These are phyloP conservation scores for Poeciliopsis prolifica DNA, from an alignment of 2,113 vertebrate species.

Conservation along the genomic window DNA sequence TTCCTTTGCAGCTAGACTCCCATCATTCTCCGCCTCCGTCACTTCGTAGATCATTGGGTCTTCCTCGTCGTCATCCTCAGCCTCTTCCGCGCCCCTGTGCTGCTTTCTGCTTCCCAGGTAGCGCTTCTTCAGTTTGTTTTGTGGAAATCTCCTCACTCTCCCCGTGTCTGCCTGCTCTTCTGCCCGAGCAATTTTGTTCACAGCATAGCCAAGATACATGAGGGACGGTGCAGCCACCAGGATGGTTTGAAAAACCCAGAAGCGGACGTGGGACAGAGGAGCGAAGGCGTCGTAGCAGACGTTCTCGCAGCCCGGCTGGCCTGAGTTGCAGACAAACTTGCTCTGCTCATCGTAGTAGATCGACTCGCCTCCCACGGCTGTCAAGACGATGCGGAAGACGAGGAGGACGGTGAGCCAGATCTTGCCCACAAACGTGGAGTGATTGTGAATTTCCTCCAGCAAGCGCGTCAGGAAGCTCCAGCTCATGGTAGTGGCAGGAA, in stretches of 20 bases:
- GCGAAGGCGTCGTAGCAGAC: conserved; percentile 94
- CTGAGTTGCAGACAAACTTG: conserved; percentile 94
- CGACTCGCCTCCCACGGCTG: conserved; percentile 92
- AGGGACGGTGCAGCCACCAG: conserved; percentile 89
- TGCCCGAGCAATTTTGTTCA: conserved; percentile 89
- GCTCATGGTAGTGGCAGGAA: conserved; percentile 82
- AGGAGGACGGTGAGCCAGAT: conserved; percentile 93
- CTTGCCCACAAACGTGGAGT: conserved; percentile 96
- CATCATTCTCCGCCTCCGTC: conserved; percentile 81
- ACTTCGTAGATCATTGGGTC: conserved; percentile 94
- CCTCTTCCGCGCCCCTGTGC: conserved; percentile 86
- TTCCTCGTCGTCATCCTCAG: conserved; percentile 89
- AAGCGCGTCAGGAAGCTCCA: conserved; percentile 97
- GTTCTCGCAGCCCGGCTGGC: conserved; percentile 93
- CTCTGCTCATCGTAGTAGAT: conserved; percentile 97
- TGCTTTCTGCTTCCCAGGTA: conserved; percentile 82
- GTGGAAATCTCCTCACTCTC: conserved; percentile 24
- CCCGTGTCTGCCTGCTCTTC: conserved; percentile 78
- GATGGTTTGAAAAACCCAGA: conserved; percentile 97
- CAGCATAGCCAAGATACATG: conserved; percentile 91
- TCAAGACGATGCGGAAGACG: conserved; percentile 93
- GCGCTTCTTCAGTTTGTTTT: conserved; percentile 72
- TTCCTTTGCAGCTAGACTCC: conserved; percentile 75
- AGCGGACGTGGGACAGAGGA: conserved; percentile 92
- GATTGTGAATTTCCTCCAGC: conserved; percentile 96